Evolutionary conservation across 2,888 invertebrate species (phyloP), one percentile per base, ranked within the genome.

Genomic region (Cataglyphis albicans): DNA sequence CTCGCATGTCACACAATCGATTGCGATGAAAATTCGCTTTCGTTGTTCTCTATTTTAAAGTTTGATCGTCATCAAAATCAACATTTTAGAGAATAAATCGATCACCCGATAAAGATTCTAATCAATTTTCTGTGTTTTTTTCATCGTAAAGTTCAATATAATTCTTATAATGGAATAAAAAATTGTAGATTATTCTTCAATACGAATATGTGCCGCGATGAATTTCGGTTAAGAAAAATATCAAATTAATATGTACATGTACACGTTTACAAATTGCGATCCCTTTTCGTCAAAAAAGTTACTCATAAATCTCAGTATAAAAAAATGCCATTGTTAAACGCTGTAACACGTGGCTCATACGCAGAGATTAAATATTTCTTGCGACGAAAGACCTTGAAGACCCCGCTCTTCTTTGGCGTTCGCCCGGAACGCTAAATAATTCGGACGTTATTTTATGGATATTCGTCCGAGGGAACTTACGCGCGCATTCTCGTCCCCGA

Each of bases 361-460:
- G 21, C 44, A 29, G 12, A 59, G 57, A 80, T 70, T 35, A 70
- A 80, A 70, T 48, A 70, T 59, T 80, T 80, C 72, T 59, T 70
- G 59, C 72, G 44, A 80, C 68, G 63, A 72, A 82, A 67, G 82
- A 80, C 70, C 80, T 81, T 61, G 81, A 81, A 82, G 74, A 61
- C 70, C 72, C 70, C 72, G 63, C n/a, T n/a, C 44, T 73, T 78
- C 76, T 86, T 83, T 59, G 61, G 67, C 78, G 44, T 72, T 80
- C 73, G 59, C 12, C 44, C 41, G 59, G 57, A 78, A 78, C 70
- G 78, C 70, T 70, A 70, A 80, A 70, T 80, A 80, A 70, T 44
- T 70, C 44, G 44, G 72, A 70, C 78, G 59, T 80, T 80, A 80
- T 70, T 80, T 70, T 70, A 80, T 80, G 44, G 70, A 80, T 84